These are phyloP conservation scores for Nannobrachium achirus DNA, from an alignment of 2,113 vertebrate genomes.

Conservation along the genomic window DNA sequence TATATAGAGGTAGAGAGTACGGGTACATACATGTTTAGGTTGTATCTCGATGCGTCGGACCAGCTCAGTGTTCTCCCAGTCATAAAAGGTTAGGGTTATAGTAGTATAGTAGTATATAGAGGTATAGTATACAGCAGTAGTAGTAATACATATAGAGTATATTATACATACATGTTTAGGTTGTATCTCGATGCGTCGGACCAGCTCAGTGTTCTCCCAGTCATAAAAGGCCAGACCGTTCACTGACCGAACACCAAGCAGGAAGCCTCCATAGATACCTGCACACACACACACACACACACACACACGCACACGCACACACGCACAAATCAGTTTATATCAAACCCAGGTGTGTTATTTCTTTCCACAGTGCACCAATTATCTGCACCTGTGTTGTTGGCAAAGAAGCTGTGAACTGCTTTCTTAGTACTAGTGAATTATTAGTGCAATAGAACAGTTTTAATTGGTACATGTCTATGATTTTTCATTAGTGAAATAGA, in stretches of 20 bases:
- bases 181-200: constrained; percentile 98
- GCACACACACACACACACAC: constrained; percentile 5
- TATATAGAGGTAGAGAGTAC: too few relatives aligned
- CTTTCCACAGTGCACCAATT: neutral
- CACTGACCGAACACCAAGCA: constrained; percentile 93
- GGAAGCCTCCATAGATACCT: constrained; percentile 97
- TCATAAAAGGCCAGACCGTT: constrained; percentile 98
- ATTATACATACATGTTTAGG: constrained; percentile 92
- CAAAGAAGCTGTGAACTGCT: too few relatives aligned
- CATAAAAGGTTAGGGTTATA: constrained; percentile 97
- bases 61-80: constrained; percentile 98
- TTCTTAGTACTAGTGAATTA: too few relatives aligned
- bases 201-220: constrained; percentile 96
- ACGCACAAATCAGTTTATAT: neutral
- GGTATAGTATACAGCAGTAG: too few relatives aligned
- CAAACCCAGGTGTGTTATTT: neutral
- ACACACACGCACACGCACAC: neutral
- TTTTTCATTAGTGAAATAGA: too few relatives aligned
- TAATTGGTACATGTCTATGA: too few relatives aligned
- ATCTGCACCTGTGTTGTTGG: too few relatives aligned
- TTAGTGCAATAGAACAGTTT: too few relatives aligned
- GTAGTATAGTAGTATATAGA: too few relatives aligned
- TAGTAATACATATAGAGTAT: too few relatives aligned
- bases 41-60: constrained; percentile 98
- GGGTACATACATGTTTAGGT: constrained; percentile 91